Conservation (phyloP, 2,888 invertebrate genomes). For the Drosophila infuscata region DNA sequence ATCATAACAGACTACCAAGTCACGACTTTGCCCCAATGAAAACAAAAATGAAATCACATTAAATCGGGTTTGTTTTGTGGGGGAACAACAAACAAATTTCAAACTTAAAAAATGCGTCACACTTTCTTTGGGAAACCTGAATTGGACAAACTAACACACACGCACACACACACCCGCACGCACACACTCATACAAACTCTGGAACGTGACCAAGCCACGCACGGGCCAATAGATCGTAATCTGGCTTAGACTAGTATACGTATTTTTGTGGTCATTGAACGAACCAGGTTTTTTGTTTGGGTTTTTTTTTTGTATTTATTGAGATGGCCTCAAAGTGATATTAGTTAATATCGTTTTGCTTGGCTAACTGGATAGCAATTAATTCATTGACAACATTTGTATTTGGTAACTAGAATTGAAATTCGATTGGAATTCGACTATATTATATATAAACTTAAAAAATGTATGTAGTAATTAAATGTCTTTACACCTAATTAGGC, state of each 20-base stretch:
- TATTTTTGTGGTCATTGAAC: not conserved
- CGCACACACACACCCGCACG: not conserved
- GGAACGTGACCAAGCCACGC: conserved; percentile 60
- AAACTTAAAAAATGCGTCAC: conserved; percentile 54
- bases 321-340: not conserved
- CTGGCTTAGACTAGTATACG: not conserved
- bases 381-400: not conserved
- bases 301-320: not conserved
- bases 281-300: not conserved
- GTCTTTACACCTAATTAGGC: not conserved
- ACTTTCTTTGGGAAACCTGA: conserved; percentile 58
- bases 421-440: not conserved
- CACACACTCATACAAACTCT: not conserved
- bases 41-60: conserved; percentile 34
- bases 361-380: not conserved
- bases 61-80: conserved; percentile 8
- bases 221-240: not conserved
- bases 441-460: not conserved
- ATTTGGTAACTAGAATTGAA: not conserved
- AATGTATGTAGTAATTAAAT: not conserved
- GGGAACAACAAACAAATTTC: conserved; percentile 16
- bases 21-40: conserved; percentile 19
- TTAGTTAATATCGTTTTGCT: conserved; percentile 8
- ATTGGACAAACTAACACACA: not conserved
- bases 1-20: conserved; percentile 17